Base-by-base conservation (phyloP, 2,797 vertebrate genomes). In the Acanthiza pusilla region DNA sequence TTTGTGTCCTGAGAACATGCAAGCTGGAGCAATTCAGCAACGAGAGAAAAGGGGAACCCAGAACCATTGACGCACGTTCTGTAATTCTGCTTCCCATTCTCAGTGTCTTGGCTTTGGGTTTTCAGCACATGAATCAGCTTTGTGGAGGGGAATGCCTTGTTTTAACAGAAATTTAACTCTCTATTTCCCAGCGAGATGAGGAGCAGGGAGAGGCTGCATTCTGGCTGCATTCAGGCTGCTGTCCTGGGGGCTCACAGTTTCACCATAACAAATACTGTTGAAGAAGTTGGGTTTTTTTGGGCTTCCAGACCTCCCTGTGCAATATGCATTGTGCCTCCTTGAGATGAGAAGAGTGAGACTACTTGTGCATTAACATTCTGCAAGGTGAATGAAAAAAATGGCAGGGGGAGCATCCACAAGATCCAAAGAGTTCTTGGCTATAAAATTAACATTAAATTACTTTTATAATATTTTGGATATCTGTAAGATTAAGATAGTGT, bases 71-170 rank as follows among this genome's bases (percentile, higher is more conserved):
- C 87, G 85, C 92, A 92, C 4, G 0, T 88, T 81, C 7, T 14
- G 55, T 94, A 92, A 94, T 95, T 95, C 91, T 88, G 2, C 89
- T 97, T 96, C 94, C 91, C 72, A 38, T 93, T 97, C 94, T 54
- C 74, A 50, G 74, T 92, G 78, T 81, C 63, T 82, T 93, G 89
- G 83, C 93, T 94, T 91, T 88, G 70, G 50, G 88, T 86, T 96
- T 89, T 93, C 89, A 95, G 92, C 54, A 74, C 77, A 40, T 85
- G 94, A 96, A 96, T 93, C 93, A 94, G 94, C 88, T 96, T 95
- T 90, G 73, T 43, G 66, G 45, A 84, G 54, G 89, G 81, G 62
- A 96, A 91, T 89, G 66, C 70, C 54, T 48, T 45, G 27, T 85
- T 94, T 75, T 47, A 61, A 76, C 30, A 22, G 21, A 48, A 68